Evolutionary conservation across 1,140 invertebrate genomes (phyloP).

Genomic region (Anastrepha ludens): DNA sequence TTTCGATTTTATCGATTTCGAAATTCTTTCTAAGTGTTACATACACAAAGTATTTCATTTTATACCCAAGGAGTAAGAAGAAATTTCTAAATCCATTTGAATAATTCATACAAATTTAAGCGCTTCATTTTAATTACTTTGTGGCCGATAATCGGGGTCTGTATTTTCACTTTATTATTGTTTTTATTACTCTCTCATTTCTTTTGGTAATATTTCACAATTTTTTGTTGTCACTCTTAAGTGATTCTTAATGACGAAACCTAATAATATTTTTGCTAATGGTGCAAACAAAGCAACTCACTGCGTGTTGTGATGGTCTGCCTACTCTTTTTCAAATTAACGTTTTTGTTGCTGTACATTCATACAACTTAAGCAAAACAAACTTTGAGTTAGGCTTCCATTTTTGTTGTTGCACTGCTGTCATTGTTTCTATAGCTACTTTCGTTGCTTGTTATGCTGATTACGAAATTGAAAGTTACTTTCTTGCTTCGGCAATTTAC

Average conservation of each 20-base stretch:
- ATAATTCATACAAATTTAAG: too few relatives aligned
- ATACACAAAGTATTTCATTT: too few relatives aligned
- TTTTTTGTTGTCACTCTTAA: neutral
- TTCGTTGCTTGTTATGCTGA: neutral
- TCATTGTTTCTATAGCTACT: neutral
- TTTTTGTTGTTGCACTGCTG: neutral
- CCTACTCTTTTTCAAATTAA: neutral
- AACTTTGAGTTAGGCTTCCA: neutral
- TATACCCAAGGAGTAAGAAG: too few relatives aligned
- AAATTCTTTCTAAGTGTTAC: too few relatives aligned
- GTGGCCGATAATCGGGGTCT: too few relatives aligned
- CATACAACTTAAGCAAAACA: neutral
- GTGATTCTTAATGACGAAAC: neutral
- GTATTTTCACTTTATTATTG: too few relatives aligned
- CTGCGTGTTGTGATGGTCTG: too few relatives aligned
- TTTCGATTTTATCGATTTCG: too few relatives aligned
- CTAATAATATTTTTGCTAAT: neutral
- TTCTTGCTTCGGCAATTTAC: neutral
- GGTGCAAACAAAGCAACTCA: neutral
- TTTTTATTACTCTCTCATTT: too few relatives aligned
- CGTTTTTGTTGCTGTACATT: neutral
- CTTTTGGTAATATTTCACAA: neutral
- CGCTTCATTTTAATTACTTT: too few relatives aligned
- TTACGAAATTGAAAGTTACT: slow-evolving; percentile 8
- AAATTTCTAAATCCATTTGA: too few relatives aligned